Base-by-base conservation (phyloP, 2,888 invertebrate species). In the Epinotia bilunana region DNA sequence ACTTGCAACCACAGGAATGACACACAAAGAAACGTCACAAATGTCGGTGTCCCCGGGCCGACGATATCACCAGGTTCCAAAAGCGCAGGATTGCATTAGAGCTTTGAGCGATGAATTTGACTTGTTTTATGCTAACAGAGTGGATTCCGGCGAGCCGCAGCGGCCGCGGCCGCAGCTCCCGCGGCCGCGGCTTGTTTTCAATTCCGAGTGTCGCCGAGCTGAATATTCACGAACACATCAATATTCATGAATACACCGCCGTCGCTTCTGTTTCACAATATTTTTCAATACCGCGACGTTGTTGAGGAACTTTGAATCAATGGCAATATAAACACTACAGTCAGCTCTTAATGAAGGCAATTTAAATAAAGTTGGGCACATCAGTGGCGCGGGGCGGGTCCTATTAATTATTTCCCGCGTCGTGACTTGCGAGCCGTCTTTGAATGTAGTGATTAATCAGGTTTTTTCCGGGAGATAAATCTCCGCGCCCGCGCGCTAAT, bases 211-310 rank as follows among this genome's bases (percentile, higher is more conserved):
- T 88, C 84, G 82, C 83, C 80, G 69, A 39, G 58, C 85, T 90
- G 89, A 91, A 91, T 91, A 91, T 91, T 90, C 90, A 91, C 85
- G 85, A 84, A 79, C 81, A 78, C 84, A 90, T 91, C 88, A 90
- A 90, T 91, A 91, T 91, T 91, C 89, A 91, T 90, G 89, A 87
- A 83, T 81, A 83, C 77, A 81, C 80, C 78, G 79, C 76, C 78
- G 73, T 60, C 74, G 72, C 55, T 58, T 72, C 79, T 71, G 77
- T 72, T 76, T 67, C 75, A 68, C 67, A 76, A 76, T 69, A 76
- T 72, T 76, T 76, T 76, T 76, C 76, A 74, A 77, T 77, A 77
- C 62, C 46, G 49, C 63, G 64, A 43, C 64, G 72, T 49, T 11
- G 28, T 33, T 1, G 58, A 67, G 57, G 64, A 64, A 55, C 43